Evolutionary conservation across 2,888 invertebrate genomes (phyloP).

Genomic region (Pelosia muscerda): DNA sequence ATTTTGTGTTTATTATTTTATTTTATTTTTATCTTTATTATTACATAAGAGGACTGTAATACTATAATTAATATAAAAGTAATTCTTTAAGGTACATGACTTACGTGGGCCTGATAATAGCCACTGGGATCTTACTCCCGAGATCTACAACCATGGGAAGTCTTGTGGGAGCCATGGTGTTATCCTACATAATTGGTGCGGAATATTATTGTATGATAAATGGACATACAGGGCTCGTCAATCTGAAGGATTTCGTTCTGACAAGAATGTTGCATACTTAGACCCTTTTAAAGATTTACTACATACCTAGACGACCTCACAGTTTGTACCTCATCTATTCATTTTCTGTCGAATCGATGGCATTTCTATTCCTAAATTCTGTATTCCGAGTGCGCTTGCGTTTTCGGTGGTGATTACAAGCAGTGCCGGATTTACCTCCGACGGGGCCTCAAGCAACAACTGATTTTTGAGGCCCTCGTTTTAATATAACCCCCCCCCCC

Average conservation of each 20-base stretch:
- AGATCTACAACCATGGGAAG: constrained; percentile 92
- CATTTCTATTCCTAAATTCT: no score
- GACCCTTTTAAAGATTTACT: constrained; percentile 20
- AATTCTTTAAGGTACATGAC: constrained; percentile 89
- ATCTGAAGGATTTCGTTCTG: constrained; percentile 74
- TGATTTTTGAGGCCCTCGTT: no score
- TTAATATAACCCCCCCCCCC: no score
- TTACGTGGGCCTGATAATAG: constrained; percentile 93
- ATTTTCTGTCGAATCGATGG: no score
- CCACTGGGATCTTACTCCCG: constrained; percentile 95
- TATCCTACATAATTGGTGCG: constrained; percentile 93
- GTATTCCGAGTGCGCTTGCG: no score
- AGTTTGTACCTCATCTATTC: no score
- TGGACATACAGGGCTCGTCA: constrained; percentile 81
- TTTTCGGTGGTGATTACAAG: no score
- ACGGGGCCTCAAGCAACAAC: no score
- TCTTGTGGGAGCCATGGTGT: constrained; percentile 92
- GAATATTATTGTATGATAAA: constrained; percentile 90
- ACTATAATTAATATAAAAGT: constrained; percentile 5
- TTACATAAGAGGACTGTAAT: not conserved
- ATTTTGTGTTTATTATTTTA: no score
- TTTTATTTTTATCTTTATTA: not conserved
- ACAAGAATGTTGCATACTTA: constrained; percentile 66
- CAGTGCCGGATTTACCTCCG: no score
- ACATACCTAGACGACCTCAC: no score